Conservation (phyloP, 2,888 invertebrate genomes). For the Dasysyrphus tricinctus region DNA sequence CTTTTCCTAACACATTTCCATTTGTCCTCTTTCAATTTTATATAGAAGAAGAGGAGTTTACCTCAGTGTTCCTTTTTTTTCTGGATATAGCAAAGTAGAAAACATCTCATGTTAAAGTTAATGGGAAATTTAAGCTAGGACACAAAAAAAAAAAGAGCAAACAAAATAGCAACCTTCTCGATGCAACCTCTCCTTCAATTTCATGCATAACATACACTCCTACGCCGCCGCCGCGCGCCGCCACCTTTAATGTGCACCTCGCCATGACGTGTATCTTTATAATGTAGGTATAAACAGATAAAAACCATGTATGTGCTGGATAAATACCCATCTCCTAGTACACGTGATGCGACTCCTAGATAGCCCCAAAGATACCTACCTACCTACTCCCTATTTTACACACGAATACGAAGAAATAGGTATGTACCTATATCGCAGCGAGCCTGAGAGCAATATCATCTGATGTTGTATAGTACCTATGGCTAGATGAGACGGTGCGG, state of each 20-base stretch:
- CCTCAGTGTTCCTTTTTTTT: background rate
- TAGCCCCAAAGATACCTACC: slow-evolving; percentile 44
- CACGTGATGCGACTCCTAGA: slow-evolving; percentile 69
- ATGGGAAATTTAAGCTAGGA: slow-evolving; percentile 62
- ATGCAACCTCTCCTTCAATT: slow-evolving; percentile 45
- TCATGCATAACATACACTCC: slow-evolving; percentile 48
- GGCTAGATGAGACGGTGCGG: background rate
- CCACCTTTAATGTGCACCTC: slow-evolving; percentile 55
- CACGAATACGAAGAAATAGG: slow-evolving; percentile 12
- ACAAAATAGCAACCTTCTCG: slow-evolving; percentile 20
- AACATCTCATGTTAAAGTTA: slow-evolving; percentile 50
- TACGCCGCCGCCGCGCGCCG: slow-evolving; percentile 33
- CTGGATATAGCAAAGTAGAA: background rate
- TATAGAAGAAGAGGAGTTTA: slow-evolving; percentile 2
- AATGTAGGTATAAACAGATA: slow-evolving; percentile 56
- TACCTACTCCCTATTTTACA: slow-evolving; percentile 33
- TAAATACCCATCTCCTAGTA: slow-evolving; percentile 68
- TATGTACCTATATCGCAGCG: background rate
- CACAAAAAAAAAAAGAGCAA: slow-evolving; percentile 1
- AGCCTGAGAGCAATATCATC: slow-evolving; percentile 39
- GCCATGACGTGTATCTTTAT: slow-evolving; percentile 58
- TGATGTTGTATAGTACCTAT: slow-evolving; percentile 14
- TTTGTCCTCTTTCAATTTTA: slow-evolving; percentile 43
- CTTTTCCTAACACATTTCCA: slow-evolving; percentile 54
- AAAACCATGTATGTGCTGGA: slow-evolving; percentile 69